Evolutionary conservation across 1,140 invertebrate genomes (phyloP).

Genomic region (Helicorthomorpha holstii): DNA sequence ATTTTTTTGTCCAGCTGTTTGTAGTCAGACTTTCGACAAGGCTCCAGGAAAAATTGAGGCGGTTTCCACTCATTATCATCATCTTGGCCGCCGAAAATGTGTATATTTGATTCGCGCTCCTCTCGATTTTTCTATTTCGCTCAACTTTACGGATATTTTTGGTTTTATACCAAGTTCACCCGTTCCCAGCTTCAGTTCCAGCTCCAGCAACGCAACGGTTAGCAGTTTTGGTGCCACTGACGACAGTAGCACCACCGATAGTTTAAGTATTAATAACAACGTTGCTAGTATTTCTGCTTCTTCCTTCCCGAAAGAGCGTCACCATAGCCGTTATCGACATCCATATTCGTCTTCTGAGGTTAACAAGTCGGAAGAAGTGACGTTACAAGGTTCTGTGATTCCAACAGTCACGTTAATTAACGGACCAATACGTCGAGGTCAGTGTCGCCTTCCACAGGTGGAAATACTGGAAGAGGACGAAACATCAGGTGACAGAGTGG

Average conservation of each 20-base stretch:
- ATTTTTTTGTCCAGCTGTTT: background rate
- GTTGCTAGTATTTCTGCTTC: too few species aligned
- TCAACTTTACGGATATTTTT: conserved; percentile 1
- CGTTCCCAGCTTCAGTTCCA: background rate
- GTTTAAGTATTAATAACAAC: background rate
- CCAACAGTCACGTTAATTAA: background rate
- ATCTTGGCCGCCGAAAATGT: background rate
- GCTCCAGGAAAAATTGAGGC: conserved; percentile 3
- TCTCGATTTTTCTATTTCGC: background rate
- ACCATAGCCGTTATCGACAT: background rate
- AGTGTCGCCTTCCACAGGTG: background rate
- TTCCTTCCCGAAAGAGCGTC: too few species aligned
- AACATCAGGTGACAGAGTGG: background rate
- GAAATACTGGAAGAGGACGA: background rate
- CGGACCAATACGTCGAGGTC: background rate
- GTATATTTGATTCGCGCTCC: conserved; percentile 2
- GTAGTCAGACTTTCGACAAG: conserved; percentile 3
- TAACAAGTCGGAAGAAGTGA: background rate
- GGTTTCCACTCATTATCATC: background rate
- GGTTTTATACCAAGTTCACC: background rate
- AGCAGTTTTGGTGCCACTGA: background rate
- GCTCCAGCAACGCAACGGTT: background rate
- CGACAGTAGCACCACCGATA: too few species aligned
- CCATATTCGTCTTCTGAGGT: background rate
- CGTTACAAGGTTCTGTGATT: background rate